A percentile compares a stretch with the other conserved stretches of the same genome.
These are phyloP conservation scores for Arctia plantaginis DNA, from an alignment of 2,888 invertebrate genomes.

Conservation along the genomic window DNA sequence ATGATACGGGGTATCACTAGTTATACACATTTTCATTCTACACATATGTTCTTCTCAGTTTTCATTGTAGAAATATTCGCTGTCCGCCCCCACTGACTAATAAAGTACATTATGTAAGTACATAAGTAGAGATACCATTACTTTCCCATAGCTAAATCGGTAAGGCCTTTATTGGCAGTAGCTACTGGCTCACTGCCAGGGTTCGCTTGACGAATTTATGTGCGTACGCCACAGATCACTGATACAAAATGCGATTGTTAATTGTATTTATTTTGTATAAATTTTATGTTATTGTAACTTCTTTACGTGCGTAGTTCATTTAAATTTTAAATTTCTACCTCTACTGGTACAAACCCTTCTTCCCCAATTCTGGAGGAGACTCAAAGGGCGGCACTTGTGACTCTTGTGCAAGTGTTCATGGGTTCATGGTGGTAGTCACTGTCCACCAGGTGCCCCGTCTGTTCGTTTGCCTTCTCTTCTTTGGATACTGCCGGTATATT, in stretches of 20 bases:
- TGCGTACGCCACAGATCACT: constrained; percentile 52
- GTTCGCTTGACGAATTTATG: constrained; percentile 75
- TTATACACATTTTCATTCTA: too few species aligned
- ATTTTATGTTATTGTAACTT: neutral
- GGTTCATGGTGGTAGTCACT: too few species aligned
- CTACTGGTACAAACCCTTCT: too few species aligned
- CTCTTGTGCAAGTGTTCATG: too few species aligned
- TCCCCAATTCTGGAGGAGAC: too few species aligned
- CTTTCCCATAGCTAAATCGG: constrained; percentile 38
- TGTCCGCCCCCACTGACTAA: neutral
- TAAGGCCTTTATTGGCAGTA: constrained; percentile 58
- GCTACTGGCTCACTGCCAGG: constrained; percentile 68
- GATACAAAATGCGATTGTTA: constrained; percentile 18
- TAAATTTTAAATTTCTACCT: neutral
- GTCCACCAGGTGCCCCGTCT: too few species aligned
- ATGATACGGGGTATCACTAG: too few species aligned
- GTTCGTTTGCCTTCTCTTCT: too few species aligned
- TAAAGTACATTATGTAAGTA: neutral
- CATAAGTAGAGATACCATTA: constrained; percentile 24
- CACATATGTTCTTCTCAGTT: too few species aligned
- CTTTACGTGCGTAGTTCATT: neutral
- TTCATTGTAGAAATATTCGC: neutral
- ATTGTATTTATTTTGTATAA: constrained; percentile 12
- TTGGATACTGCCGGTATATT: too few species aligned
- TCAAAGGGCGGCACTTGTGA: too few species aligned